Evolutionary conservation across 2,113 vertebrate species (phyloP).

Genomic region (Scophthalmus maximus): DNA sequence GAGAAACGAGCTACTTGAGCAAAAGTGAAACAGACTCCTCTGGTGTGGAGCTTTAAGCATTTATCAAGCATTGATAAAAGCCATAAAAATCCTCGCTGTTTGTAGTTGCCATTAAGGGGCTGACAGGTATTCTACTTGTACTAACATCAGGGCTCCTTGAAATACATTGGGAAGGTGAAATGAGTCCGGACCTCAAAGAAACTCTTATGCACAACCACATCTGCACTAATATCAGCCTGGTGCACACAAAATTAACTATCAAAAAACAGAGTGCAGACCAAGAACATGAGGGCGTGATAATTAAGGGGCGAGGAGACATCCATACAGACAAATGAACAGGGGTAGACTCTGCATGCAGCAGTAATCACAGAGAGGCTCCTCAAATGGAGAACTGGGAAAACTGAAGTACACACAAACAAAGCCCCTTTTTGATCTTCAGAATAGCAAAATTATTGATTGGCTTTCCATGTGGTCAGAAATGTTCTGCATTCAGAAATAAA

Average conservation of each 20-base stretch:
- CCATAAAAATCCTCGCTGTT: constrained; percentile 87
- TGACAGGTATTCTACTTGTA: constrained; percentile 59
- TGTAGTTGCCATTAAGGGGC: constrained; percentile 86
- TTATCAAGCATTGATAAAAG: constrained; percentile 91
- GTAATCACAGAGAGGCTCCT: constrained; percentile 54
- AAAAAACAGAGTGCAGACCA: constrained; percentile 15
- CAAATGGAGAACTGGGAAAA: constrained; percentile 33
- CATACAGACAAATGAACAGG: constrained; percentile 51
- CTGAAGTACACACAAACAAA: constrained; percentile 61
- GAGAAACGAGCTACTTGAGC: constrained; percentile 48
- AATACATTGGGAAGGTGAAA: constrained; percentile 41
- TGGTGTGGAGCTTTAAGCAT: constrained; percentile 78
- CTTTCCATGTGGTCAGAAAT: constrained; percentile 58
- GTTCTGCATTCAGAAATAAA: constrained; percentile 63
- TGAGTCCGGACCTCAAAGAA: constrained; percentile 17
- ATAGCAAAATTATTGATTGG: constrained; percentile 73
- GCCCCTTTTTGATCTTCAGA: constrained; percentile 76
- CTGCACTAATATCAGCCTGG: constrained; percentile 8
- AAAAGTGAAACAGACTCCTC: constrained; percentile 55
- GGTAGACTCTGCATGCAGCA: constrained; percentile 40
- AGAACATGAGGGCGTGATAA: constrained; percentile 26
- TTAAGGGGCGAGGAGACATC: constrained; percentile 43
- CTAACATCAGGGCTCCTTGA: constrained; percentile 36
- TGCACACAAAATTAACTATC: constrained; percentile 30
- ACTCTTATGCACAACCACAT: too few relatives aligned